These are phyloP conservation scores for Heliopora coerulea DNA, from an alignment of 92 coral and sea anemone species.

Conservation along the genomic window DNA sequence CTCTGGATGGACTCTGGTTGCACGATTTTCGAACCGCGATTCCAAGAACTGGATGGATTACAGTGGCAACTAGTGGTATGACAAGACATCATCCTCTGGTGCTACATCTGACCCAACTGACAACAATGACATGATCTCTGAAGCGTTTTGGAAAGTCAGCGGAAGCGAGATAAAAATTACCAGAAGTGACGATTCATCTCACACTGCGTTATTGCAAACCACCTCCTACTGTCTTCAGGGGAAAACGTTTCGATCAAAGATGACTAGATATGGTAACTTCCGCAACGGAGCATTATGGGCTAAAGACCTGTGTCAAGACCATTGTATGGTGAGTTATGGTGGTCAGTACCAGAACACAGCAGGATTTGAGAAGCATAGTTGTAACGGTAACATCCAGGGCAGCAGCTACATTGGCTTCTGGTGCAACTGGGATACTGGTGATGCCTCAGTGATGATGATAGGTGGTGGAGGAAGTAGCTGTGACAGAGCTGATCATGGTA, in stretches of 20 bases:
- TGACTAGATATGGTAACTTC: conserved; percentile 11
- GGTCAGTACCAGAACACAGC: conserved; percentile 25
- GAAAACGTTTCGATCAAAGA: conserved; percentile 2
- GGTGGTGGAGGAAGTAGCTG: conserved; percentile 51
- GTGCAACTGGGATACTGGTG: neutral
- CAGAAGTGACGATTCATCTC: conserved; percentile 1
- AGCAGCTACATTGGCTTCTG: too few species aligned
- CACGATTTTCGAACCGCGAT: conserved; percentile 65
- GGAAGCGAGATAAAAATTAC: conserved; percentile 38
- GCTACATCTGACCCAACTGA: conserved; percentile 43
- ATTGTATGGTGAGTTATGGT: conserved; percentile 14
- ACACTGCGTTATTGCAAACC: conserved; percentile 9
- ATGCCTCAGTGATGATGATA: conserved; percentile 29
- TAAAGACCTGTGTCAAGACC: neutral
- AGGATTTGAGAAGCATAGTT: conserved; percentile 46
- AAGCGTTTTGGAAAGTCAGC: conserved; percentile 57
- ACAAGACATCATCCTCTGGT: conserved; percentile 50
- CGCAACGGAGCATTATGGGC: conserved; percentile 6
- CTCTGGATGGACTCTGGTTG: conserved; percentile 63
- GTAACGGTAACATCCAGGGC: conserved; percentile 35
- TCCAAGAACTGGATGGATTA: conserved; percentile 57
- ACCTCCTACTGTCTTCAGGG: conserved; percentile 28
- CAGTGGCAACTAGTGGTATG: conserved; percentile 69
- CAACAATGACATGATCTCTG: conserved; percentile 70
- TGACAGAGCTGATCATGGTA: conserved; percentile 48